phyloP scores from a whole-genome alignment of 2,113 vertebrate genomes.

The Pseudolaguvia tuberculata region DNA sequence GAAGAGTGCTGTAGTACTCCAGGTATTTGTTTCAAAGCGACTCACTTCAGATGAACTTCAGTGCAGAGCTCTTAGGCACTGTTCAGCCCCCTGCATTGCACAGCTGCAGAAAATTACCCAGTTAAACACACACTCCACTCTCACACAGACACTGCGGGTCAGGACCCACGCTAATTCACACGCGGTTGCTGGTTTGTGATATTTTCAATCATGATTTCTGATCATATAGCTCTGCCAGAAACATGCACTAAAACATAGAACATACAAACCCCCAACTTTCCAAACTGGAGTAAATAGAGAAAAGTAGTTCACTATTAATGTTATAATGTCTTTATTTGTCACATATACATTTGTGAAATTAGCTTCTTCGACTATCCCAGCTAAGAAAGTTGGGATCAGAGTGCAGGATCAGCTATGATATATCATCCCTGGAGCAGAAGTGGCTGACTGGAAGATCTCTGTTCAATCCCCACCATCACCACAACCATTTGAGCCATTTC shows the following conservation, averaged over 20 bases:
- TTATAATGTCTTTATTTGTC: too few relatives aligned
- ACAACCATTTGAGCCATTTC: too few relatives aligned
- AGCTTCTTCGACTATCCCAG: too few relatives aligned
- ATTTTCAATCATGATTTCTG: background rate
- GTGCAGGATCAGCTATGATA: too few relatives aligned
- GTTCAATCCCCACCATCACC: too few relatives aligned
- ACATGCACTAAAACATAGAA: background rate
- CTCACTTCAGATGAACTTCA: constrained; percentile 41
- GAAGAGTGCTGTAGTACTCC: constrained; percentile 34
- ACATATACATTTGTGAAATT: too few relatives aligned
- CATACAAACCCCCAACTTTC: too few relatives aligned
- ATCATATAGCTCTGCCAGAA: background rate
- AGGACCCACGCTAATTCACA: constrained; percentile 12
- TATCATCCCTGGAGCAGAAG: too few relatives aligned
- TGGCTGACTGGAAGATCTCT: too few relatives aligned
- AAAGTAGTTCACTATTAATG: too few relatives aligned
- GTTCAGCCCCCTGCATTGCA: constrained; percentile 16
- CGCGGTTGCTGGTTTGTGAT: constrained; percentile 16
- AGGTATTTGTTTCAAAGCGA: constrained; percentile 44
- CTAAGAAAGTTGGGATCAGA: too few relatives aligned
- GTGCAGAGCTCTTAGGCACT: constrained; percentile 27
- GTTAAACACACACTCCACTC: constrained; percentile 3
- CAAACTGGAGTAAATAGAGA: too few relatives aligned
- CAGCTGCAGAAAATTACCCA: constrained; percentile 22
- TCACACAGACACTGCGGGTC: background rate